phyloP scores from a whole-genome alignment of 2,888 invertebrate species.

The Drosophila suboccidentalis region DNA sequence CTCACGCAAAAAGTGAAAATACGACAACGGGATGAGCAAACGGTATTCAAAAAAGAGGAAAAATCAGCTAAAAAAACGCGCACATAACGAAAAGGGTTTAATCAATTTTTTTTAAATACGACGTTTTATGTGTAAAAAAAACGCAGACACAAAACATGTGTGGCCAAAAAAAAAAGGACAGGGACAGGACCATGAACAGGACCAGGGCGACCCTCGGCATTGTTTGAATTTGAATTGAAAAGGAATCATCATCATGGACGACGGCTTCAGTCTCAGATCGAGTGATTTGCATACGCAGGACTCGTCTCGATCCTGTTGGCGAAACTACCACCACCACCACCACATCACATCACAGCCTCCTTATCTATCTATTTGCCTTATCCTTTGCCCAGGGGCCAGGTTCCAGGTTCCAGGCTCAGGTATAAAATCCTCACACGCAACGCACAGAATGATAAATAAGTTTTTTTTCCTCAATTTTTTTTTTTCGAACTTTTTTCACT shows the following conservation, averaged over 20 bases:
- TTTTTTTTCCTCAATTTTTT: constrained; percentile 66
- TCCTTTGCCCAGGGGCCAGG: constrained; percentile 44
- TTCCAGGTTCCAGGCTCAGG: constrained; percentile 46
- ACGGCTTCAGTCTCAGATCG: constrained; percentile 19
- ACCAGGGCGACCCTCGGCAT: constrained; percentile 68
- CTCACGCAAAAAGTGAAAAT: constrained; percentile 82
- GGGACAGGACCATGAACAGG: constrained; percentile 31
- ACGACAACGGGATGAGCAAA: constrained; percentile 69
- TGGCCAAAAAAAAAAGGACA: constrained; percentile 55
- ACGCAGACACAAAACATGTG: constrained; percentile 72
- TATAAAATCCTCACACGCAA: constrained; percentile 60
- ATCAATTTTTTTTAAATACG: constrained; percentile 79
- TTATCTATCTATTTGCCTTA: constrained; percentile 80
- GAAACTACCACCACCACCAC: constrained; percentile 62
- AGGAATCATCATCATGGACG: constrained; percentile 69
- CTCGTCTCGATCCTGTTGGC: constrained; percentile 42
- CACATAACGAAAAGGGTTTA: constrained; percentile 78
- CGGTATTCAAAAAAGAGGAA: constrained; percentile 72
- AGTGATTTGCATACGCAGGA: constrained; percentile 81
- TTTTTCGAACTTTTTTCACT: constrained; percentile 77
- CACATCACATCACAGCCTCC: constrained; percentile 57
- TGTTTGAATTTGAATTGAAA: constrained; percentile 74
- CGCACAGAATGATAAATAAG: constrained; percentile 73
- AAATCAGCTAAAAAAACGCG: constrained; percentile 69
- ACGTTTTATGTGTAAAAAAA: constrained; percentile 70